Base-by-base conservation (phyloP, 2,888 invertebrate species). In the Megaustenia siamemsis region DNA sequence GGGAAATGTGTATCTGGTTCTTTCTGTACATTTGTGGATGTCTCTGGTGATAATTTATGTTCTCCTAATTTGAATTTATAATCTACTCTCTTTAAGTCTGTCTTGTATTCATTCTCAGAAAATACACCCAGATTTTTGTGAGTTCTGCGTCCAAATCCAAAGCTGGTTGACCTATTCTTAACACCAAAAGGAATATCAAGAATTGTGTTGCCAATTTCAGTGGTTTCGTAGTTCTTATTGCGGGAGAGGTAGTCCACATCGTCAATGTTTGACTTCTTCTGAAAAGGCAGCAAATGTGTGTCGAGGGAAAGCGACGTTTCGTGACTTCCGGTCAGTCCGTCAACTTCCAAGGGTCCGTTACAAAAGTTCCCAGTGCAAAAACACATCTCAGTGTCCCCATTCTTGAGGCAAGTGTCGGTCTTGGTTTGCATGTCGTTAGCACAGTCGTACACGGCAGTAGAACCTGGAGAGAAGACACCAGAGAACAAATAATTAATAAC, bases 341-440 rank as follows among this genome's bases (percentile, higher is more conserved):
- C 38, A 28, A 10, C 18, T 43, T 82, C 60, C 1, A 40, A 32
- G 10, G 82, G 82, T 2, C 60, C 45, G 82, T 82, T 82, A 73
- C 82, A 82, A 45, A 73, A 56, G 21, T 82, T 40, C 21, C 60
- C 73, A 24, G 71, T 43, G 21, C 82, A 82, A 45, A 82, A 82
- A 12, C 82, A 82, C 71, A 82, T 82, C 43, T 73, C 40, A 0
- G 82, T 82, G 21, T 82, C 73, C 10, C 60, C 43, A 43, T 82
- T 73, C 24, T 60, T 43, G n/a, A 82, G 56, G 21, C 69, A 83
- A 3, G 68, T 68, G 24, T 80, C 53, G 21, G 6, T 43, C 2
- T 38, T 60, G 53, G 49, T 60, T 0, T 45, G 32, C 69, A 81
- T 81, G 63, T 73, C 73, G 40, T 80, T 49, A 6, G 80, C 80